Evolutionary conservation across 2,888 invertebrate species (phyloP), one percentile per base, ranked within the genome.

Genomic region (Rhamnusium bicolor): DNA sequence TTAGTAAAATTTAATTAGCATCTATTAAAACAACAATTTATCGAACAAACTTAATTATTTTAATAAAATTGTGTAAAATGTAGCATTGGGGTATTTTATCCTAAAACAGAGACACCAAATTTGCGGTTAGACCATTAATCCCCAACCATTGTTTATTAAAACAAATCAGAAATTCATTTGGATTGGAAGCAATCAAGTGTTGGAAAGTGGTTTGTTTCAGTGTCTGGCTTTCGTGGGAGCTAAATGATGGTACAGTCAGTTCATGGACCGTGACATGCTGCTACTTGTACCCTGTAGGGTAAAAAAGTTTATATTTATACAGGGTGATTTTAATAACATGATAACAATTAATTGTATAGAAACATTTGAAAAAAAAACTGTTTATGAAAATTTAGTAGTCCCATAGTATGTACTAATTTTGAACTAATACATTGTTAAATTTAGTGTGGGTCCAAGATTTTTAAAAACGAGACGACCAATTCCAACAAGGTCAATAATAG

Each of bases 121-220:
- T 47, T 61, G 61, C 47, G 61, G 61, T 61, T 46, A 46, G 14
- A 21, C n/a, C 40, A 40, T 40, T 40, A 40, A n/a, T 16, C 47
- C 61, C 61, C 32, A 40, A 58, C 32, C 18, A 19, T 24, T 24
- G 21, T 29, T 40, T 29, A 29, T 40, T 19, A 24, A 46, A 24
- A 21, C 32, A 29, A 65, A 66, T 78, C 79, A 75, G 72, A 80
- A 79, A 79, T 75, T 71, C 61, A 62, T 70, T 70, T 21, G 72
- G 47, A 58, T 71, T 74, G 54, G 62, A 62, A 24, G 53, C 69
- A 69, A 49, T 51, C 69, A 69, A 69, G 69, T 69, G 69, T 47
- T 62, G 51, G 60, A 69, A 62, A 56, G 69, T 69, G 69, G 69
- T 69, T 69, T 69, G 69, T 69, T 61, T 47, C 69, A 69, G 61